phyloP scores from a whole-genome alignment of 2,113 vertebrate species.

The Mustela nigripes region DNA sequence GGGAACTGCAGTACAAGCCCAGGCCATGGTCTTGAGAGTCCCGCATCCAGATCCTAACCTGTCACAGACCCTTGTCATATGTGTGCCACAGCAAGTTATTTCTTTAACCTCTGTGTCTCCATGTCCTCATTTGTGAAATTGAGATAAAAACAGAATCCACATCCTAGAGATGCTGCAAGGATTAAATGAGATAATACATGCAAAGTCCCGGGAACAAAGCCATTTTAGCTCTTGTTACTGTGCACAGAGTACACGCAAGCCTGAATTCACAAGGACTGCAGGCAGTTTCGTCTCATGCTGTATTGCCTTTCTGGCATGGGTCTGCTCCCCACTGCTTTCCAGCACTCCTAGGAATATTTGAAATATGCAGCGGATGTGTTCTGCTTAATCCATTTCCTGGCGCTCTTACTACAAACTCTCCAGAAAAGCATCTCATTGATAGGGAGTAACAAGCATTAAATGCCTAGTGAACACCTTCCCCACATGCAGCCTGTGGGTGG shows the following conservation, averaged over 20 bases:
- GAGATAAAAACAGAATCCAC: background rate
- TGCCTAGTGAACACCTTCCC: background rate
- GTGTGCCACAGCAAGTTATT: background rate
- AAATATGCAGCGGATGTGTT: background rate
- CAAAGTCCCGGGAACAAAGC: background rate
- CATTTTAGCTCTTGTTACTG: background rate
- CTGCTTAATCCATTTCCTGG: background rate
- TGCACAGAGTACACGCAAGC: background rate
- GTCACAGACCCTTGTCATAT: background rate
- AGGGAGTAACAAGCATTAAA: constrained; percentile 10
- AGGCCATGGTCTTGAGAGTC: background rate
- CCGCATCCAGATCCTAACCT: background rate
- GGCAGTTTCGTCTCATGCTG: background rate
- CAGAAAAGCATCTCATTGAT: background rate
- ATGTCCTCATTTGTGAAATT: background rate
- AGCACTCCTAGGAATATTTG: background rate
- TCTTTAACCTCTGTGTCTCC: background rate
- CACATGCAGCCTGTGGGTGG: background rate
- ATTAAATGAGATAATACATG: background rate
- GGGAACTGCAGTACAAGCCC: background rate
- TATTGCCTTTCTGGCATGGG: background rate
- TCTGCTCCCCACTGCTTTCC: background rate
- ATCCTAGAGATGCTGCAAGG: background rate
- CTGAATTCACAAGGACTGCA: background rate
- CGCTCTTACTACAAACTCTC: background rate